Evolutionary conservation across 2,113 vertebrate genomes (phyloP).

Genomic region (Indri indri): DNA sequence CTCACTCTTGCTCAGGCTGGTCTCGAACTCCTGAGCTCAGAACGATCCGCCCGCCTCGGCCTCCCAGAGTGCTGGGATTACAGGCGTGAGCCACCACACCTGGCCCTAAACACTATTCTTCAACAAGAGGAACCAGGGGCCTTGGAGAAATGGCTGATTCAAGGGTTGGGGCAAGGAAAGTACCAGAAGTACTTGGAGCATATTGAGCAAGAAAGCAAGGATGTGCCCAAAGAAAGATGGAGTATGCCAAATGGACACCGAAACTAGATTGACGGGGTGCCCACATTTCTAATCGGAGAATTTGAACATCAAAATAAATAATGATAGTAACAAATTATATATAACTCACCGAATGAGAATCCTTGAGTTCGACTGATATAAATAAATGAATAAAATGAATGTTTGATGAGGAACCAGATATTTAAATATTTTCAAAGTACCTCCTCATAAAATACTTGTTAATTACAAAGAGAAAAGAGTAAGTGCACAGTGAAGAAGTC

Average conservation of each 20-base stretch:
- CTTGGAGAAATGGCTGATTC: not conserved
- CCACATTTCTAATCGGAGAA: not conserved
- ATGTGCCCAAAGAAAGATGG: not conserved
- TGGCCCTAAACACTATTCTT: not conserved
- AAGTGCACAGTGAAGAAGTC: not conserved
- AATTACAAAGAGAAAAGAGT: conserved; percentile 17
- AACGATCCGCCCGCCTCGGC: too few relatives aligned
- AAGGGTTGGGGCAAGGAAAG: not conserved
- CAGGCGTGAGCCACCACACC: too few relatives aligned
- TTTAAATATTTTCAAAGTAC: conserved; percentile 35
- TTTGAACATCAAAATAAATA: conserved; percentile 38
- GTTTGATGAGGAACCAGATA: conserved; percentile 40
- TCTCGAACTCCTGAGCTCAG: too few relatives aligned
- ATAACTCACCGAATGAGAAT: conserved; percentile 25
- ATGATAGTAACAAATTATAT: not conserved
- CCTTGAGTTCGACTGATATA: not conserved
- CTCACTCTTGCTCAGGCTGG: too few relatives aligned
- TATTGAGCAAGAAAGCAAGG: not conserved
- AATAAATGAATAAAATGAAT: conserved; percentile 56
- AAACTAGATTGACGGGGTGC: not conserved
- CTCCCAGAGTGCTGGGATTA: too few relatives aligned
- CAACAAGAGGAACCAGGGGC: not conserved
- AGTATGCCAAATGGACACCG: not conserved
- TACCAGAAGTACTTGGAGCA: not conserved
- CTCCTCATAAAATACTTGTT: not conserved